Evolutionary conservation across 1,140 invertebrate species (phyloP).

Genomic region (Dryas iulia): DNA sequence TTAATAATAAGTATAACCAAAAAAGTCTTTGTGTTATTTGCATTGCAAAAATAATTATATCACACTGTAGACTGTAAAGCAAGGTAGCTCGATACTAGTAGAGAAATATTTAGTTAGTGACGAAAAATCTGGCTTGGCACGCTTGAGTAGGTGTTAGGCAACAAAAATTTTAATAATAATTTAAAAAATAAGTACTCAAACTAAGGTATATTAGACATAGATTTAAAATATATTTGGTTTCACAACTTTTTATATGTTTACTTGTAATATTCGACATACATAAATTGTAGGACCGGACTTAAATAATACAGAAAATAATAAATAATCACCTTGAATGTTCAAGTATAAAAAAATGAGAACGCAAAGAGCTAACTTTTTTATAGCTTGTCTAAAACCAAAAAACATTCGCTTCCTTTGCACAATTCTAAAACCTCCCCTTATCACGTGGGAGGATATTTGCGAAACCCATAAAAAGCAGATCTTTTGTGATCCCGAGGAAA

Average conservation of each 20-base stretch:
- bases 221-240: too few species aligned
- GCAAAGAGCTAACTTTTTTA: background rate
- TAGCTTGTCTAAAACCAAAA: slow-evolving; percentile 7
- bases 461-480: slow-evolving; percentile 52
- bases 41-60: background rate
- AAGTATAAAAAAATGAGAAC: background rate
- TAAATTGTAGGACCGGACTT: background rate
- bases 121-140: background rate
- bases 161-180: too few species aligned
- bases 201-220: too few species aligned
- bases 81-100: background rate
- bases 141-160: background rate
- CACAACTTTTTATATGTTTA: too few species aligned
- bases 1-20: background rate
- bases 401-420: slow-evolving; percentile 13
- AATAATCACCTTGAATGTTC: background rate
- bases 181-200: too few species aligned
- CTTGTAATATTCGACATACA: background rate
- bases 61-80: background rate
- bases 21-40: background rate
- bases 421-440: slow-evolving; percentile 17
- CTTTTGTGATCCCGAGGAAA: slow-evolving; percentile 46
- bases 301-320: background rate
- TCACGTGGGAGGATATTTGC: slow-evolving; percentile 65
- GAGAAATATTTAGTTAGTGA: background rate